Evolutionary conservation across 2,888 invertebrate species (phyloP), one percentile per base, ranked within the genome.

Genomic region (Steromphala cineraria): DNA sequence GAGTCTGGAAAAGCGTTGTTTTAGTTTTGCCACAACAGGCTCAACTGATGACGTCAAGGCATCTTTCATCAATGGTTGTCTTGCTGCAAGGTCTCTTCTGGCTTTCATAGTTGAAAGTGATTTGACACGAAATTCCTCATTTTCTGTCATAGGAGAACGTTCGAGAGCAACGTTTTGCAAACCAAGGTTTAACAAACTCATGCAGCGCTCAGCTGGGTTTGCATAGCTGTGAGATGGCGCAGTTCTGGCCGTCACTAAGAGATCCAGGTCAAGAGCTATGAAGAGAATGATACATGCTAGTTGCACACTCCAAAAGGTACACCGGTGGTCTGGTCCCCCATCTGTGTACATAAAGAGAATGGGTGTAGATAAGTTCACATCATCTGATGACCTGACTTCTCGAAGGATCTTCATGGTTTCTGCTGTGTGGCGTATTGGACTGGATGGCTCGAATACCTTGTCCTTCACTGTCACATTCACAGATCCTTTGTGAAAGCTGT

Each of bases 321-420:
- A 13, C 36, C 84, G 79, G 75, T 85, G 82, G 46, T 84, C 83
- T 53, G 82, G 83, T 10, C 83, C 85, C 10, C 85, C 82, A 82
- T 85, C 85, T 13, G 85, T 85, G 36, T 80, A 55, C 1, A 80
- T 78, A 15, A 82, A 81, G 7, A 82, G 52, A 15, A 83, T 80
- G 36, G 81, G 81, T 3, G n/a, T 52, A n/a, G n/a, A 21, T n/a
- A 83, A 21, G 28, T 79, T 67, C 7, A 83, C 77, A 13, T 67
- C 77, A 79, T 84, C 55, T n/a, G 17, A 17, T 10, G 82, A 76
- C n/a, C 78, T 78, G 24, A 80, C 67, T 15, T 75, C 75, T 8
- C 79, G 53, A 3, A 83, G 40, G 52, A 84, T 82, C 15, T 40
- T 76, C 0, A 67, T 40, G 4, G 75, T 19, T 79, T 85, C 83